phyloP scores from a whole-genome alignment of 2,888 invertebrate species.

The Tiliacea citrago region DNA sequence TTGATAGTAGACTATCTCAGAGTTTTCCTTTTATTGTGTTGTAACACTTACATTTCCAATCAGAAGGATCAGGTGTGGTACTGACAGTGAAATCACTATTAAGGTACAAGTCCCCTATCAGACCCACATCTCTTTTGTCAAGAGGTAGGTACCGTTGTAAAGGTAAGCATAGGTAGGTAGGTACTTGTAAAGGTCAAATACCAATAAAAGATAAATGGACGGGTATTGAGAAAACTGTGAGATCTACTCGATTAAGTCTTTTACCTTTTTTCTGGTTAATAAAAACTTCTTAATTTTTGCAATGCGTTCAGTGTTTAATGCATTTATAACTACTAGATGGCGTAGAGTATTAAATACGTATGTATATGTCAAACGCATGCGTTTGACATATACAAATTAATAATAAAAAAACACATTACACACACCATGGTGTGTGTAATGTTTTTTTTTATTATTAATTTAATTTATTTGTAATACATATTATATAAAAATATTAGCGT shows the following conservation, averaged over 20 bases:
- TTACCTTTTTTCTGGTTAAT: too few species aligned
- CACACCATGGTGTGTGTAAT: too few species aligned
- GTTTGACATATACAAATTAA: too few species aligned
- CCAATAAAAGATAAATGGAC: background rate
- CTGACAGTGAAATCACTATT: slow-evolving; percentile 19
- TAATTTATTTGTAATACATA: too few species aligned
- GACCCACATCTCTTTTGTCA: slow-evolving; percentile 10
- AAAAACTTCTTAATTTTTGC: too few species aligned
- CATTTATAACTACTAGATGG: too few species aligned
- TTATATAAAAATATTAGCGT: too few species aligned
- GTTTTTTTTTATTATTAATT: too few species aligned
- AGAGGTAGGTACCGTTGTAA: background rate
- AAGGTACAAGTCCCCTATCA: slow-evolving; percentile 7
- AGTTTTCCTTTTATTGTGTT: background rate
- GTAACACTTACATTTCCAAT: background rate
- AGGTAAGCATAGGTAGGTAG: background rate
- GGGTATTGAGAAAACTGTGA: background rate
- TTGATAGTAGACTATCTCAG: background rate
- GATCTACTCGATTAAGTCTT: background rate
- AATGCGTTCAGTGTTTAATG: too few species aligned
- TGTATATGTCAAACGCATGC: too few species aligned
- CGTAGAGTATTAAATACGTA: too few species aligned
- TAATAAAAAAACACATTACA: too few species aligned
- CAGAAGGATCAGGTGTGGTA: slow-evolving; percentile 13
- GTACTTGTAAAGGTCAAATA: background rate